Conservation (phyloP, 1,140 invertebrate species). For the Notospermus geniculatus region DNA sequence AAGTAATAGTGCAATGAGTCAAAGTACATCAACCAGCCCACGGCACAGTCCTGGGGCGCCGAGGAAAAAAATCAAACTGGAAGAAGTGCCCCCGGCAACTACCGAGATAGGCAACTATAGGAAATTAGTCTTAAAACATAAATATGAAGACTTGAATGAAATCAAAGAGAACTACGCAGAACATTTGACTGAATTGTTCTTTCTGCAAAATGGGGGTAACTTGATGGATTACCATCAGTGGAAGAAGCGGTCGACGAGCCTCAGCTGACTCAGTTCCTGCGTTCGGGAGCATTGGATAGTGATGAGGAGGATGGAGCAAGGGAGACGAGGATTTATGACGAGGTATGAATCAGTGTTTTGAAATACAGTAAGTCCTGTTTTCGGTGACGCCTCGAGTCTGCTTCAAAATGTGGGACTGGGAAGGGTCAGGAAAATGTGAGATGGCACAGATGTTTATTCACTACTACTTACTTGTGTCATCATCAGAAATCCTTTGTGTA, state of each 20-base stretch:
- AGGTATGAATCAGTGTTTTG: too few relatives aligned
- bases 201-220: conserved; percentile 79
- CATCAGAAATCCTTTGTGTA: too few relatives aligned
- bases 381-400: too few relatives aligned
- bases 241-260: conserved; percentile 72
- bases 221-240: conserved; percentile 82
- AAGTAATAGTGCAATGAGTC: not conserved
- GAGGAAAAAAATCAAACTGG: conserved; percentile 52
- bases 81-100: conserved; percentile 43
- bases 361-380: too few relatives aligned
- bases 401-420: too few relatives aligned
- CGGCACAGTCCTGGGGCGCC: conserved; percentile 24
- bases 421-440: too few relatives aligned
- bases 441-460: too few relatives aligned
- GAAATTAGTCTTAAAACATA: conserved; percentile 40
- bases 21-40: conserved; percentile 1
- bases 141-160: conserved; percentile 38
- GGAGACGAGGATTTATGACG: conserved; percentile 1
- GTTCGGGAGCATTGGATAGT: conserved; percentile 71
- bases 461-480: too few relatives aligned
- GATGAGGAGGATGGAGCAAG: conserved; percentile 61
- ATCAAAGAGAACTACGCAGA: conserved; percentile 69
- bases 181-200: conserved; percentile 78
- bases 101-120: conserved; percentile 43
- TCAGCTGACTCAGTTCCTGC: conserved; percentile 72